These are phyloP conservation scores for Lagenorhynchus albirostris DNA, from an alignment of 2,113 vertebrate species.

Conservation along the genomic window DNA sequence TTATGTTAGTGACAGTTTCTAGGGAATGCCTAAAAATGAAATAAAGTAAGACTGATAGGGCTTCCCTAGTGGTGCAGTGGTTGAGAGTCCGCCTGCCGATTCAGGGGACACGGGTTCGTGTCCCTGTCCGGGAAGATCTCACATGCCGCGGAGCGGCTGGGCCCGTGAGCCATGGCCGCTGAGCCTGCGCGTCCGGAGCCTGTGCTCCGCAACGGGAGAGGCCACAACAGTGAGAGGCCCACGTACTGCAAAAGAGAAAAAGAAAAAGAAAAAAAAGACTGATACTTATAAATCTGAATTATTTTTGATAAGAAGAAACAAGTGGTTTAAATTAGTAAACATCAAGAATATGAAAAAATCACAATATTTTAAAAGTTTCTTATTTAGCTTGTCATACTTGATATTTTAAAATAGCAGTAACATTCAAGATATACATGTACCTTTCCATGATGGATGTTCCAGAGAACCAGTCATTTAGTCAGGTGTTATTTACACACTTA, in stretches of 20 bases:
- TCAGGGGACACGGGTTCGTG: too few species aligned
- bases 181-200: too few species aligned
- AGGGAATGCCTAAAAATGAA: neutral
- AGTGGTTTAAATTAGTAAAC: neutral
- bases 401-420: neutral
- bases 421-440: neutral
- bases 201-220: too few species aligned
- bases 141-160: too few species aligned
- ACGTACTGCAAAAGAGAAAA: too few species aligned
- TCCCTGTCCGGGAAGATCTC: too few species aligned
- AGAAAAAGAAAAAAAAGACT: neutral
- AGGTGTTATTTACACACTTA: neutral
- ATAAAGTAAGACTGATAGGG: neutral
- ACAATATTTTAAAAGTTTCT: neutral
- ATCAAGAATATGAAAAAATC: neutral
- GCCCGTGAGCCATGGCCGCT: too few species aligned
- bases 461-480: neutral
- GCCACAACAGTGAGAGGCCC: too few species aligned
- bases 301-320: neutral
- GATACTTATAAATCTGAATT: neutral
- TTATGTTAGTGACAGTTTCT: neutral
- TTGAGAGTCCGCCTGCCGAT: too few species aligned
- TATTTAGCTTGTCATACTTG: neutral
- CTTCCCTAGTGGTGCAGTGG: too few species aligned
- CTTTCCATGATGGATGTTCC: neutral